Evolutionary conservation across 2,113 vertebrate genomes (phyloP), one percentile per base, ranked within the genome.

Genomic region (Odocoileus hemionus): DNA sequence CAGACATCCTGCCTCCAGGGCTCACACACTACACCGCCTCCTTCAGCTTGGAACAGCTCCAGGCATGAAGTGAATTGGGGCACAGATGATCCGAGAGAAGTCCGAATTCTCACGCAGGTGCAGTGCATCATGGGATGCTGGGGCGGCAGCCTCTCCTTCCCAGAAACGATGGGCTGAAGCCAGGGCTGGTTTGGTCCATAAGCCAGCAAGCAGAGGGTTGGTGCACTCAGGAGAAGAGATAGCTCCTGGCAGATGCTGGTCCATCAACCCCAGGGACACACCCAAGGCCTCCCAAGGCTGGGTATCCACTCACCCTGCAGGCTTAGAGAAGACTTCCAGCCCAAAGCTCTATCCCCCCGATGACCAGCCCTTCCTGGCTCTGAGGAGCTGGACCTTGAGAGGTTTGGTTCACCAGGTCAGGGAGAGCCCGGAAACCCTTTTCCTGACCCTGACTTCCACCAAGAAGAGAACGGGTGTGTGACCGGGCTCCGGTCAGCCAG

Each of bases 341-440:
- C 11, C 7, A 15, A 6, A 12, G 7, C 28, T 0, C 61, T 7
- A 1, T 3, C 82, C 80, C 43, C n/a, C 1, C 1, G 4, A 5
- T 6, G 3, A 2, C 39, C 43, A 9, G 12, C 76, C 64, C 67
- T 78, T 50, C 12, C 9, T 76, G 86, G 45, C 74, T 94, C 96
- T 95, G 88, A 58, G 84, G 87, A 88, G 64, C 3, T 89, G 92
- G 67, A 52, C 52, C 12, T 11, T 6, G 60, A 86, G 96, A 97
- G 96, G 92, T 97, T 96, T 98, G 97, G 93, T 97, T 91, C 23
- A 33, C 93, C 89, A 67, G 39, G 47, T 88, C 67, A 52, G 43
- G 43, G 83, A 78, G 54, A 91, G 60, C 55, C 86, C 25, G 17
- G 15, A 33, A 95, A 64, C 9, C 28, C 45, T 55, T 55, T 28